Evolutionary conservation across 2,888 invertebrate species (phyloP).

Genomic region (Chrysodeixis includens): DNA sequence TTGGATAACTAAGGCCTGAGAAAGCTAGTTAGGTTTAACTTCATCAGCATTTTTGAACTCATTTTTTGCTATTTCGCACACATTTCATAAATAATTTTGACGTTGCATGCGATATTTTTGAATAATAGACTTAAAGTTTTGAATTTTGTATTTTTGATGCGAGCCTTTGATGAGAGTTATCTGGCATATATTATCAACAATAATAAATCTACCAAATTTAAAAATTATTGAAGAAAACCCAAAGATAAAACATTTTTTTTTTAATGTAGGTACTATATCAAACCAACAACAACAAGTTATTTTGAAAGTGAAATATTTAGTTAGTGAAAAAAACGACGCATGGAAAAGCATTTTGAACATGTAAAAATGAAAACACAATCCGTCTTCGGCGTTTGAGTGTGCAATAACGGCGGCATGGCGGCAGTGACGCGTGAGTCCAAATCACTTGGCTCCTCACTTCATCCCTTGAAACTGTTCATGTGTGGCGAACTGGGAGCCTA

Average conservation of each 20-base stretch:
- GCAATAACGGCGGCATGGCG: conserved; percentile 25
- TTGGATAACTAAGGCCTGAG: conserved; percentile 47
- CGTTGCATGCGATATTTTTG: background rate
- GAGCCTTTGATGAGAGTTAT: too few relatives aligned
- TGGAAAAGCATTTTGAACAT: background rate
- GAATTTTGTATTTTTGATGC: too few relatives aligned
- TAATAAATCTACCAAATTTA: too few relatives aligned
- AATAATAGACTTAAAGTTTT: background rate
- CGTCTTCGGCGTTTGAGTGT: conserved; percentile 12
- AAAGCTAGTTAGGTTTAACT: conserved; percentile 29
- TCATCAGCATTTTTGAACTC: conserved; percentile 24
- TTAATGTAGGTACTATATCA: too few relatives aligned
- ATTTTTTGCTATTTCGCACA: conserved; percentile 20
- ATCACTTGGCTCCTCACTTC: conserved; percentile 47
- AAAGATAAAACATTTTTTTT: too few relatives aligned
- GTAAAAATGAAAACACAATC: conserved; percentile 19
- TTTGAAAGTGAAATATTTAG: too few relatives aligned
- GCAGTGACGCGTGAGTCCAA: conserved; percentile 38
- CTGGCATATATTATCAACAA: too few relatives aligned
- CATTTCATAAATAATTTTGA: background rate
- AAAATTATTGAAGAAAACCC: too few relatives aligned
- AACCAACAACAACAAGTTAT: too few relatives aligned
- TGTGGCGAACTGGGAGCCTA: conserved; percentile 44
- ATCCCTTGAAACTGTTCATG: conserved; percentile 43
- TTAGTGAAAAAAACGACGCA: too few relatives aligned